Evolutionary conservation across 2,888 invertebrate species (phyloP).

Genomic region (Abrostola triplasia): DNA sequence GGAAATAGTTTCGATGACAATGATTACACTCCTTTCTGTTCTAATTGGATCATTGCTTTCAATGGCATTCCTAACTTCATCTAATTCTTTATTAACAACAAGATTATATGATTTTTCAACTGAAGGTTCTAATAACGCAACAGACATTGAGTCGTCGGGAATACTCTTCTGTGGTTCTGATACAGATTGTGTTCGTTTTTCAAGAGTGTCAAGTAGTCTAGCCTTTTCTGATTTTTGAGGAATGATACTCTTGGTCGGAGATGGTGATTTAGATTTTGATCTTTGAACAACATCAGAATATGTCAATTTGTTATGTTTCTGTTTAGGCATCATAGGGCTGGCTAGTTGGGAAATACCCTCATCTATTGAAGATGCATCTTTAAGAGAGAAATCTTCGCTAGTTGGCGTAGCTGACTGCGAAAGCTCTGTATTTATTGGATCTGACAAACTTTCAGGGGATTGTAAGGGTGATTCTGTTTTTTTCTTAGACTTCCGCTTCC

Average conservation of each 20-base stretch:
- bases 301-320: conserved; percentile 70
- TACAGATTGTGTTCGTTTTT: conserved; percentile 78
- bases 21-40: conserved; percentile 91
- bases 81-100: conserved; percentile 89
- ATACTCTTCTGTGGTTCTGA: conserved; percentile 65
- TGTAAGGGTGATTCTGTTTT: conserved; percentile 75
- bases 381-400: conserved; percentile 80
- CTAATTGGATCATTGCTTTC: conserved; percentile 86
- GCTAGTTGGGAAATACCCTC: conserved; percentile 83
- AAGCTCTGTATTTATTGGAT: conserved; percentile 84
- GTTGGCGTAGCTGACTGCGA: conserved; percentile 82
- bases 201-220: conserved; percentile 74
- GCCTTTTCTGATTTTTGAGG: conserved; percentile 75
- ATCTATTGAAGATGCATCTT: conserved; percentile 80
- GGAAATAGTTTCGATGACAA: conserved; percentile 94
- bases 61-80: conserved; percentile 88
- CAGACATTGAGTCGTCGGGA: conserved; percentile 72
- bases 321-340: conserved; percentile 67
- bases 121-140: conserved; percentile 78
- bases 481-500: conserved; percentile 79
- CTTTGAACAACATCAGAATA: conserved; percentile 86
- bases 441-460: conserved; percentile 84
- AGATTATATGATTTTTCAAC: conserved; percentile 81
- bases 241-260: conserved; percentile 75
- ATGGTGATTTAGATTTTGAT: conserved; percentile 85